A percentile compares a stretch with the other conserved stretches of the same genome.
phyloP scores from a whole-genome alignment of 2,888 invertebrate species.

The Pheosia tremula region DNA sequence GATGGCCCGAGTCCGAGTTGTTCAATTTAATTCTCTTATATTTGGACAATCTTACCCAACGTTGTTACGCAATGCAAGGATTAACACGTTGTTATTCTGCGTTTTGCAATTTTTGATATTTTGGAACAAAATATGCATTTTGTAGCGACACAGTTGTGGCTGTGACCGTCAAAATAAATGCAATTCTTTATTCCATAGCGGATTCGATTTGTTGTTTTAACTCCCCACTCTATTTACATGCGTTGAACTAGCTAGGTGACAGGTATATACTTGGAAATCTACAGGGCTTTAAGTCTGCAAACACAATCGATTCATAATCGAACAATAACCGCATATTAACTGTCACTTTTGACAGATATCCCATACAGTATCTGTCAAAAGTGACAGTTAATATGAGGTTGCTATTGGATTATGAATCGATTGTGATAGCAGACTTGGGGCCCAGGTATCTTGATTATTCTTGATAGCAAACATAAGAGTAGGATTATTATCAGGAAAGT shows the following conservation, averaged over 20 bases:
- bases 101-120: conserved; percentile 76
- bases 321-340: too few relatives aligned
- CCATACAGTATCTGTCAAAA: too few relatives aligned
- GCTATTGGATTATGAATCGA: too few relatives aligned
- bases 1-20: conserved; percentile 52
- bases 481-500: too few relatives aligned
- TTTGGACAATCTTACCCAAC: conserved; percentile 75
- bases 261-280: neutral
- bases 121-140: conserved; percentile 57
- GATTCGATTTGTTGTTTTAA: conserved; percentile 5
- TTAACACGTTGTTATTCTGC: conserved; percentile 63
- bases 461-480: too few relatives aligned
- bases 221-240: neutral
- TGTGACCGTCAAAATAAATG: conserved; percentile 38
- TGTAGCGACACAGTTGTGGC: conserved; percentile 56
- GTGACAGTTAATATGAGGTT: too few relatives aligned
- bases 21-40: conserved; percentile 65
- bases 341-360: too few relatives aligned
- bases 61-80: conserved; percentile 74
- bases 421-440: too few relatives aligned
- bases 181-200: conserved; percentile 55
- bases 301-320: too few relatives aligned
- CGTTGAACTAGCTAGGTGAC: neutral
- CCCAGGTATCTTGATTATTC: too few relatives aligned
- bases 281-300: too few relatives aligned